Base-by-base conservation (phyloP, 2,888 invertebrate species). In the Galeopsomyia nigrocyanea region DNA sequence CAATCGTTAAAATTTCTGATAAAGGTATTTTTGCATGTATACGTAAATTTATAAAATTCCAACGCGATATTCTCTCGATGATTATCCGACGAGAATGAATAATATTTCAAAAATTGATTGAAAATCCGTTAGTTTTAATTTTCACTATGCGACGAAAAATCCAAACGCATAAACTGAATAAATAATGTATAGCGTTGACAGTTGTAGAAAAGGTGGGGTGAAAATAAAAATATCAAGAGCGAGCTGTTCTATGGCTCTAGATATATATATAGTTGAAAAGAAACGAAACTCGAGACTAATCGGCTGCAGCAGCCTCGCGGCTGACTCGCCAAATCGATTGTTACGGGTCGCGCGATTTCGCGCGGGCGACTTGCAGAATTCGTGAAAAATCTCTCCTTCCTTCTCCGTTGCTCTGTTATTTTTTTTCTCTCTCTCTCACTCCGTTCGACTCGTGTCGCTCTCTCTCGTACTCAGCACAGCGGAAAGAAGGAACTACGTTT, bases 251-350 rank as follows among this genome's bases (percentile, higher is more conserved):
- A 2, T 26, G 26, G 26, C 26, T 2, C 26, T 5, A 46, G 39
- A 39, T n/a, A n/a, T n/a, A n/a, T n/a, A n/a, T n/a, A 31, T 31
- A 5, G 31, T 31, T 5, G 39, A 10, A 13, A 64, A 63, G 50
- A 17, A 64, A 64, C 22, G 58, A 70, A 70, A 62, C 51, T 50
- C 57, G 51, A 57, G 58, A 51, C 63, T 64, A 53, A 58, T 64
- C 69, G 63, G 58, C 49, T 21, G n/a, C n/a, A 60, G 17, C n/a
- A 17, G n/a, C 14, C 26, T n/a, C 57, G 39, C 57, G 39, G 22
- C 19, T n/a, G 16, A 21, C n/a, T 31, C 67, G 67, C 56, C 50
- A 63, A 69, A 69, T 63, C 63, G 62, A 69, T 63, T 69, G 49
- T 69, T 47, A 69, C 49, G 63, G 61, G 57, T 16, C 56, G 57